Percentiles rank a stretch among this genome's conserved stretches.
phyloP scores from a whole-genome alignment of 1,140 invertebrate species.

The Pseudoatta argentina region DNA sequence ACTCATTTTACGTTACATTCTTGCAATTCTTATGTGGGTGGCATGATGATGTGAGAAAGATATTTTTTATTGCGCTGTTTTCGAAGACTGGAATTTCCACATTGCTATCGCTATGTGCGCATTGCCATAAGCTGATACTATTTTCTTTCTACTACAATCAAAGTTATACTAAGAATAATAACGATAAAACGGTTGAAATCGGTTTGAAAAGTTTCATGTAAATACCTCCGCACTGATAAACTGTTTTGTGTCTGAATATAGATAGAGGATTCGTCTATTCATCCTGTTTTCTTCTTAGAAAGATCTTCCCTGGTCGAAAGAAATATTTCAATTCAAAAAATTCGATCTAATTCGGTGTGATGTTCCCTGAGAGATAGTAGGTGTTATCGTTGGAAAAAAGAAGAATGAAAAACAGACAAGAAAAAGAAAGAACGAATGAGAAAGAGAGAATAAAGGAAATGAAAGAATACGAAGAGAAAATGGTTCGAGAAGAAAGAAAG shows the following conservation, averaged over 20 bases:
- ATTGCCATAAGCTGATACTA: not conserved
- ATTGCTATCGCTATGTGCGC: not conserved
- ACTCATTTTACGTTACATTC: not conserved
- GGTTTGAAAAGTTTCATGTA: not conserved
- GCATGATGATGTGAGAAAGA: not conserved
- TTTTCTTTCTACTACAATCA: not conserved
- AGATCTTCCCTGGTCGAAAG: not conserved
- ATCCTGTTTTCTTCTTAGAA: not conserved
- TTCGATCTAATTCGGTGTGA: slow-evolving; percentile 58
- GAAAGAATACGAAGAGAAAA: slow-evolving; percentile 22
- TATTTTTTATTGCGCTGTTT: not conserved
- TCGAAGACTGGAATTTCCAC: not conserved
- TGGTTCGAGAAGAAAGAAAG: not conserved
- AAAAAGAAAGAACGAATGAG: not conserved
- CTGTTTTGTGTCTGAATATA: not conserved
- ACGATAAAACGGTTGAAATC: not conserved
- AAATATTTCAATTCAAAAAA: slow-evolving; percentile 26
- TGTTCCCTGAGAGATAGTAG: not conserved
- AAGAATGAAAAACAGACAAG: not conserved
- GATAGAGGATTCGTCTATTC: not conserved
- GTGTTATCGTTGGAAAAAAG: not conserved
- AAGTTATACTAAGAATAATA: not conserved
- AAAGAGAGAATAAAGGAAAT: slow-evolving; percentile 4
- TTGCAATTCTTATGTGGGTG: not conserved
- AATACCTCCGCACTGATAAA: not conserved